These are phyloP conservation scores for Myxocyprinus asiaticus DNA, from an alignment of 2,113 vertebrate species.

Conservation along the genomic window DNA sequence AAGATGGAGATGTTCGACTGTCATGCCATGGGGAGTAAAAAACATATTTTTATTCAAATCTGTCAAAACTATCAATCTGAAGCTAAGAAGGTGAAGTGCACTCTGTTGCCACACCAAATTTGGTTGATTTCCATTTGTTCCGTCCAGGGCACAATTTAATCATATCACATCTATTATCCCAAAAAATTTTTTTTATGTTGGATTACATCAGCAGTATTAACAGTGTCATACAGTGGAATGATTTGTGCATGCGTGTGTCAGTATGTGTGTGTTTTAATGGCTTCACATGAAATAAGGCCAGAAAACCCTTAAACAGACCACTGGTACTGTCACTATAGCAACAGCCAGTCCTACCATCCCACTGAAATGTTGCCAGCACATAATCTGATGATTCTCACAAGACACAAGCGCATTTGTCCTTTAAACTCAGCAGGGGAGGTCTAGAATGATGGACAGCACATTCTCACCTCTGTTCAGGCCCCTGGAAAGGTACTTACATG, in stretches of 20 bases:
- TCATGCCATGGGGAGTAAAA: not conserved
- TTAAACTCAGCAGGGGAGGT: slow-evolving; percentile 25
- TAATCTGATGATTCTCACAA: slow-evolving; percentile 18
- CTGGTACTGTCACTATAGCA: slow-evolving; percentile 47
- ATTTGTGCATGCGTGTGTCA: slow-evolving; percentile 4
- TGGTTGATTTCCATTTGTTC: slow-evolving; percentile 13
- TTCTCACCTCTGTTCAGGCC: not conserved
- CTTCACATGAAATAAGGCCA: slow-evolving; percentile 40
- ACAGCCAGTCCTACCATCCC: slow-evolving; percentile 34
- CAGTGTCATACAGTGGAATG: not conserved
- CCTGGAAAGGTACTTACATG: not conserved
- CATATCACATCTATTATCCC: slow-evolving; percentile 14
- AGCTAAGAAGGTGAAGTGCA: not conserved
- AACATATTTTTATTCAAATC: not conserved
- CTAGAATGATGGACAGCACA: slow-evolving; percentile 27
- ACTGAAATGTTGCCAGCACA: slow-evolving; percentile 17
- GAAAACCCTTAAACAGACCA: slow-evolving; percentile 37
- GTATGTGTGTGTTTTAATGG: slow-evolving; percentile 11
- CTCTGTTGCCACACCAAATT: slow-evolving; percentile 12
- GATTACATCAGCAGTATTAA: slow-evolving; percentile 8
- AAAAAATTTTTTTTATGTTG: slow-evolving; percentile 6
- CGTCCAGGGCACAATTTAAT: slow-evolving; percentile 17
- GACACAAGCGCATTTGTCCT: slow-evolving; percentile 1
- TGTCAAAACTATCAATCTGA: slow-evolving; percentile 12
- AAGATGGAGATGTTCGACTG: slow-evolving; percentile 3